Base-by-base conservation (phyloP, 2,797 vertebrate genomes). In the Cygnus olor region DNA sequence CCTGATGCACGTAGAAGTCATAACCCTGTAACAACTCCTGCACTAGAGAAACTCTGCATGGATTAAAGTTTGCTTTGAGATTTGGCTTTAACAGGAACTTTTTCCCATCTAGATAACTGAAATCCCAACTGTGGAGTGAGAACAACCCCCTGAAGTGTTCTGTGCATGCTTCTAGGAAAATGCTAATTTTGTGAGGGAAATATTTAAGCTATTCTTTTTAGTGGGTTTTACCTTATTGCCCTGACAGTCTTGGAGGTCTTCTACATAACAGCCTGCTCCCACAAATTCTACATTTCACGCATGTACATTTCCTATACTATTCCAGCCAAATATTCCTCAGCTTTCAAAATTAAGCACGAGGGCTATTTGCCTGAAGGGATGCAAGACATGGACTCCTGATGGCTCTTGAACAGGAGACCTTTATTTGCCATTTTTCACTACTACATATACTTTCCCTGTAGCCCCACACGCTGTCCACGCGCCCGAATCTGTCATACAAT, bases 281-380 rank as follows among this genome's bases (percentile, higher is more conserved):
- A 17, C 57, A 45, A 61, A 76, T 76, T 56, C 70, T 56, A 6
- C n/a, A 14, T 64, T 85, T 66, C 57, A 45, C 36, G 24, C 3
- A 1, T 18, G 22, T 9, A 19, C 5, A 0, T 66, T 57, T 79
- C 42, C 85, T 58, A 40, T 7, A 3, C n/a, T 32, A 15, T 54
- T 53, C 32, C 0, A 84, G 51, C 22, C 80, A 88, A 91, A 88
- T 22, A 49, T 78, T 25, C 11, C 36, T 79, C 63, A 90, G 73
- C 85, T 90, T 94, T 51, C 70, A 91, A 34, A 94, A 95, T 94
- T 78, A 91, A 94, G 80, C 63, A 83, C 61, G 40, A 88, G 72
- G 61, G 57, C 61, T 85, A 20, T 89, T 94, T 6, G 34, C 34
- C 34, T 34, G 34, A 34, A 34, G 34, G 34, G 34, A 34, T 34